Conservation (phyloP, 2,113 vertebrate genomes). For the Lasiurus cinereus region DNA sequence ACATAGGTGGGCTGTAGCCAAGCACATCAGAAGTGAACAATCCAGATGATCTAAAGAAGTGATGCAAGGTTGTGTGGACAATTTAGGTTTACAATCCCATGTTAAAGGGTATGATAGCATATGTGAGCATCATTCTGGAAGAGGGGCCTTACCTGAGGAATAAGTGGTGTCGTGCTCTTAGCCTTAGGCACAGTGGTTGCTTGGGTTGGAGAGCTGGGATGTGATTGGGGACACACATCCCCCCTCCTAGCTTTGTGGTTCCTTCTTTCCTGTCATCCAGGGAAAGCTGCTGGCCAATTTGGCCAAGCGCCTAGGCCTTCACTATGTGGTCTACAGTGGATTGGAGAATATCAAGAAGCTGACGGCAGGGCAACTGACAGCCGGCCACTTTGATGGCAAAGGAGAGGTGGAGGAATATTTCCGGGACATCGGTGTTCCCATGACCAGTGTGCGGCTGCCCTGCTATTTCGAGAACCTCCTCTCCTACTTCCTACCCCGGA, state of each 20-base stretch:
- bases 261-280: constrained; percentile 61
- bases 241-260: not conserved
- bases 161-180: not conserved
- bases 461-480: constrained; percentile 88
- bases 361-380: constrained; percentile 78
- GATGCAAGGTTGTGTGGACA: not conserved
- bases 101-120: not conserved
- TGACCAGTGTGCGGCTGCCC: constrained; percentile 76
- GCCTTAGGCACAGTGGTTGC: not conserved
- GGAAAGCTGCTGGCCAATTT: constrained; percentile 84
- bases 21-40: not conserved
- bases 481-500: constrained; percentile 82
- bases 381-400: constrained; percentile 86
- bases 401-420: constrained; percentile 86
- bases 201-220: not conserved
- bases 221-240: not conserved
- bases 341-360: constrained; percentile 86
- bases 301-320: constrained; percentile 79
- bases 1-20: not conserved
- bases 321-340: constrained; percentile 83
- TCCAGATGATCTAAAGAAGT: not conserved
- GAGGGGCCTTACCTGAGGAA: not conserved
- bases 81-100: not conserved
- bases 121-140: not conserved
- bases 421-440: constrained; percentile 69